phyloP scores from a whole-genome alignment of 2,113 vertebrate genomes.

The Chaetodon trifascialis region DNA sequence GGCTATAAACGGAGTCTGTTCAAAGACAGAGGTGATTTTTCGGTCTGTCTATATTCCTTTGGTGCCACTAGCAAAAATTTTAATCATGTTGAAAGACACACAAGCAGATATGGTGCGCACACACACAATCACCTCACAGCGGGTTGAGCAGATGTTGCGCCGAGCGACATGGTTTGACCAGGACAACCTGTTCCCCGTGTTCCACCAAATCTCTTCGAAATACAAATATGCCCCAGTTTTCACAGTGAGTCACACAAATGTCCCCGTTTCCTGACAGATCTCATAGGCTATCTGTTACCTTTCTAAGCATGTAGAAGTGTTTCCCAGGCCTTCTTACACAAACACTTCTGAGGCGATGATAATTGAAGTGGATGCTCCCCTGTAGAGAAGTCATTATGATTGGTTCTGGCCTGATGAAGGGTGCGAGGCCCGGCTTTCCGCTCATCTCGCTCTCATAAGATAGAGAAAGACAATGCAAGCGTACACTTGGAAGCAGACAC shows the following conservation, averaged over 20 bases:
- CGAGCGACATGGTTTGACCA: conserved; percentile 39
- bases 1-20: conserved; percentile 40
- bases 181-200: conserved; percentile 60
- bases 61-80: conserved; percentile 31
- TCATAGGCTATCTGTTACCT: conserved; percentile 39
- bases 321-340: conserved; percentile 52
- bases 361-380: conserved; percentile 69
- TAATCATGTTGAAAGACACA: conserved; percentile 47
- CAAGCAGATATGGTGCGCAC: conserved; percentile 4
- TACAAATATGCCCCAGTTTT: conserved; percentile 67
- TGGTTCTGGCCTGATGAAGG: conserved; percentile 69
- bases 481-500: conserved; percentile 23
- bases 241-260: conserved; percentile 38
- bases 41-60: background rate
- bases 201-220: conserved; percentile 62
- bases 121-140: conserved; percentile 23
- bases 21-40: conserved; percentile 1
- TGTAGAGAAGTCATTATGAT: conserved; percentile 76
- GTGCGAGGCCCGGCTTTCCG: conserved; percentile 42
- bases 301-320: conserved; percentile 40
- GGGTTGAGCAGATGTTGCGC: conserved; percentile 69
- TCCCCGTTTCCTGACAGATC: conserved; percentile 39
- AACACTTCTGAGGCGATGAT: conserved; percentile 55
- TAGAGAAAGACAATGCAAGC: conserved; percentile 25
- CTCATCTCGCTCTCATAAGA: conserved; percentile 47